These are phyloP conservation scores for Heliconius ethilla DNA, from an alignment of 2,888 invertebrate genomes.

Conservation along the genomic window DNA sequence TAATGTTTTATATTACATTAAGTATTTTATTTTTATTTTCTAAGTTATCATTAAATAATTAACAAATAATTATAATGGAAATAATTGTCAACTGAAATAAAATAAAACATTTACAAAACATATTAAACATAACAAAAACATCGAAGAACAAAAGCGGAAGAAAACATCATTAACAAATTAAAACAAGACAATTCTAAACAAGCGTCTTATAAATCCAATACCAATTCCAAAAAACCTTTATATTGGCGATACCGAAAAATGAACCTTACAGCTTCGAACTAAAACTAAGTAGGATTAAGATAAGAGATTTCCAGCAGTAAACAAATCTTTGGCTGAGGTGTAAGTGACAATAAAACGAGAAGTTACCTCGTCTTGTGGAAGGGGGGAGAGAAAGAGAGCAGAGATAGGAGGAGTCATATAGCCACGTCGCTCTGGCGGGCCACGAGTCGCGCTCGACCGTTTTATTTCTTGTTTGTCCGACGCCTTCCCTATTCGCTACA, in stretches of 20 bases:
- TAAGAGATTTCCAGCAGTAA: slow-evolving; percentile 57
- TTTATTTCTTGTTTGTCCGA: slow-evolving; percentile 78
- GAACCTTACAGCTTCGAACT: slow-evolving; percentile 48
- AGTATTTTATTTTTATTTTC: no score
- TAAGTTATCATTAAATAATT: no score
- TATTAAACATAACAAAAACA: background rate
- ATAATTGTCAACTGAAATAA: background rate
- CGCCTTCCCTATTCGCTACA: slow-evolving; percentile 73
- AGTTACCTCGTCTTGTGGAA: slow-evolving; percentile 79
- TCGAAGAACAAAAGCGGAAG: slow-evolving; percentile 10
- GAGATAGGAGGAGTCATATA: slow-evolving; percentile 56
- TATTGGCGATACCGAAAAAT: slow-evolving; percentile 45
- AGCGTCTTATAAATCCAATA: slow-evolving; percentile 61
- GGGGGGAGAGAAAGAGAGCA: slow-evolving; percentile 40
- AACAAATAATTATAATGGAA: background rate
- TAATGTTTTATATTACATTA: no score
- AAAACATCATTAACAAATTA: slow-evolving; percentile 44
- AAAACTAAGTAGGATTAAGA: slow-evolving; percentile 50
- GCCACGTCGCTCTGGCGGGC: slow-evolving; percentile 62
- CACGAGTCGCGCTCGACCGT: slow-evolving; percentile 67
- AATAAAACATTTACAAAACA: background rate
- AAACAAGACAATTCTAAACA: slow-evolving; percentile 62
- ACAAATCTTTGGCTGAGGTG: slow-evolving; percentile 72
- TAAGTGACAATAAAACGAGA: slow-evolving; percentile 81
- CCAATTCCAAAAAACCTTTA: slow-evolving; percentile 25